A percentile compares a stretch with the other conserved stretches of the same genome.
Evolutionary conservation across 30 jellyfish, hydroid and myxozoan species (phyloP).

Genomic region (Morbakka virulenta): DNA sequence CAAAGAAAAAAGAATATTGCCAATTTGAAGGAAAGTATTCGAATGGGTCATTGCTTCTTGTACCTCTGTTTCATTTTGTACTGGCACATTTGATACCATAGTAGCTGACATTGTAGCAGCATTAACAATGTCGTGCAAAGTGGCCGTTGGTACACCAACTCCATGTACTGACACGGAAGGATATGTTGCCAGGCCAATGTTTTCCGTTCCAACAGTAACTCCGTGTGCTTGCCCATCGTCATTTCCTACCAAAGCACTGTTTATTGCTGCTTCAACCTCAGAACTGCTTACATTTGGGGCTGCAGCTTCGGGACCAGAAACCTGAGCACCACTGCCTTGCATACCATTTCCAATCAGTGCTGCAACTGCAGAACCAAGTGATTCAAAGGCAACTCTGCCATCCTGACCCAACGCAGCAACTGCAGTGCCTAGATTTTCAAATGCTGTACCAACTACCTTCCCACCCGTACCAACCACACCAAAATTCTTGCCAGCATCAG

Average conservation of each 20-base stretch:
- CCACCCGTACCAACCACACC: neutral
- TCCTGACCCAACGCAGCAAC: neutral
- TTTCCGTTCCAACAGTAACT: neutral
- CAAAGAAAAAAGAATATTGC: neutral
- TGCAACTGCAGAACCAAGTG: neutral
- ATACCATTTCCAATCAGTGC: neutral
- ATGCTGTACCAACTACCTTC: neutral
- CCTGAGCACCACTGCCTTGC: neutral
- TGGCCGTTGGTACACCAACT: neutral
- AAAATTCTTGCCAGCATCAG: neutral
- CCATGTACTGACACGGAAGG: neutral
- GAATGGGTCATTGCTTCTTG: neutral
- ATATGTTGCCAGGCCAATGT: neutral
- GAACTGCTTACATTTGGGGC: neutral
- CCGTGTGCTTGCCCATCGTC: neutral
- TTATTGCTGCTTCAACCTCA: neutral
- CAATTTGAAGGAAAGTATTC: neutral
- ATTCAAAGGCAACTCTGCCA: neutral
- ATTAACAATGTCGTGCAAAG: neutral
- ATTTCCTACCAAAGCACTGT: neutral
- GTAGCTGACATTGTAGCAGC: neutral
- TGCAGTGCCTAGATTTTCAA: neutral
- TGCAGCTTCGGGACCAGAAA: neutral
- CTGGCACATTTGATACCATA: neutral
- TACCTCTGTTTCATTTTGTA: neutral